phyloP scores from a whole-genome alignment of 2,888 invertebrate species.

The Ophion ventricosus region DNA sequence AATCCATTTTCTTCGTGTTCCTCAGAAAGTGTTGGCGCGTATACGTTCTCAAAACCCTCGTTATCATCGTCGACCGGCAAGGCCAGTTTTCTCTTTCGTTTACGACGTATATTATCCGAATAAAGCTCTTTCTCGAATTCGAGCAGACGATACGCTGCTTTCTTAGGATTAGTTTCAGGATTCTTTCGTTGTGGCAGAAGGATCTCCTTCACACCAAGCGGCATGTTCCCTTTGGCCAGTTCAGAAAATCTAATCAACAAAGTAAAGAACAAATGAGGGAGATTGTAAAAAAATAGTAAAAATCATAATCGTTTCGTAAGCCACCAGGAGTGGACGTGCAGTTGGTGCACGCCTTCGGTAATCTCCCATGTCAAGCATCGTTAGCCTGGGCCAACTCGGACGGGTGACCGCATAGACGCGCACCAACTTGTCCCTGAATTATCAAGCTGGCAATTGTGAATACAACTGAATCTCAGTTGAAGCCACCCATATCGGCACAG shows the following conservation, averaged over 20 bases:
- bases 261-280: background rate
- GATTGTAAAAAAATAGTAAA: constrained; percentile 49
- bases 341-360: no score
- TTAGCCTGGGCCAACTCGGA: no score
- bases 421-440: constrained; percentile 9
- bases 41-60: constrained; percentile 49
- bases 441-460: background rate
- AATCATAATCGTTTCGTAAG: constrained; percentile 30
- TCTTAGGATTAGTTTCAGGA: constrained; percentile 76
- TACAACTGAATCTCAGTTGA: background rate
- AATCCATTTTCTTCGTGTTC: constrained; percentile 43
- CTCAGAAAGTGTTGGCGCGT: constrained; percentile 30
- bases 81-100: constrained; percentile 70
- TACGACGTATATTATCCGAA: constrained; percentile 72
- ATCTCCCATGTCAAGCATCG: no score
- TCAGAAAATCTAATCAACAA: constrained; percentile 85
- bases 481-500: no score
- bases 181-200: constrained; percentile 79
- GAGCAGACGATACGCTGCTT: constrained; percentile 82
- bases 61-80: constrained; percentile 45
- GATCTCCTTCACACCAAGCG: constrained; percentile 86
- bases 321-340: no score
- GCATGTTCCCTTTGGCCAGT: constrained; percentile 87
- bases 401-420: no score
- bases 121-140: constrained; percentile 84